A percentile compares a stretch with the other conserved stretches of the same genome.
These are phyloP conservation scores for Otis tarda DNA, from an alignment of 2,113 vertebrate species.

Conservation along the genomic window DNA sequence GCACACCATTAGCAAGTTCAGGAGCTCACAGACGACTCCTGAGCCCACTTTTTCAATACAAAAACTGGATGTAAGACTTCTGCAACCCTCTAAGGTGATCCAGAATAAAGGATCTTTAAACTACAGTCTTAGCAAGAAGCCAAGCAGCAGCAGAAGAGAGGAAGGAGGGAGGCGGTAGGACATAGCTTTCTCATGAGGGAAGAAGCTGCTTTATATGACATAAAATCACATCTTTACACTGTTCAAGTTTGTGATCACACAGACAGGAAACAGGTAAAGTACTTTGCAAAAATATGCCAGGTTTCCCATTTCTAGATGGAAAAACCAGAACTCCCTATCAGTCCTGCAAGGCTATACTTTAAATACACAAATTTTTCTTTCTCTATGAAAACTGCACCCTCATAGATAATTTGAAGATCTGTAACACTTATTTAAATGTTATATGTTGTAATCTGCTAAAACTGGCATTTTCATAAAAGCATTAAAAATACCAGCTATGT, in stretches of 20 bases:
- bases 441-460: neutral
- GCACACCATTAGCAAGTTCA: neutral
- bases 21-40: neutral
- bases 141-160: neutral
- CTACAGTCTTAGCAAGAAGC: neutral
- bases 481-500: neutral
- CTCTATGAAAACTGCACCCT: neutral
- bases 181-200: neutral
- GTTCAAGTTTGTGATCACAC: neutral
- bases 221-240: neutral
- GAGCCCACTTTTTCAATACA: neutral
- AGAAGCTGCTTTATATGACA: neutral
- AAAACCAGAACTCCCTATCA: neutral
- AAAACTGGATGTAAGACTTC: neutral
- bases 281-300: neutral
- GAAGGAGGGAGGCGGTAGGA: neutral
- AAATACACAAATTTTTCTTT: neutral
- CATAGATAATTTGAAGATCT: neutral
- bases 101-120: neutral
- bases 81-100: neutral
- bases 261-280: neutral
- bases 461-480: neutral
- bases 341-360: neutral
- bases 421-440: neutral
- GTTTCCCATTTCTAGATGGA: neutral